Conservation (phyloP, 2,797 vertebrate genomes). For the Scleropages formosus region DNA sequence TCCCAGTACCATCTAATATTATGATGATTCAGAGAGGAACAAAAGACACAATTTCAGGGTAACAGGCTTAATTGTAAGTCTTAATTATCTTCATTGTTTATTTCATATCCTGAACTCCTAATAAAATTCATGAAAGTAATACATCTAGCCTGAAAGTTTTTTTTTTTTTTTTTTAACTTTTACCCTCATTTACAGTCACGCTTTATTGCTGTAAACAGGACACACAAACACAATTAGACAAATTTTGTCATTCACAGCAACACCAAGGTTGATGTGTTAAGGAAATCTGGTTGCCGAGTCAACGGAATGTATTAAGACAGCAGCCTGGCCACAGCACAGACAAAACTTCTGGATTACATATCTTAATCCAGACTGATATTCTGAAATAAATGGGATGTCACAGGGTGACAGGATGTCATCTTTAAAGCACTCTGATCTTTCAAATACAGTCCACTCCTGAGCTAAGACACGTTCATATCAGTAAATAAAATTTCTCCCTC, state of each 20-base stretch:
- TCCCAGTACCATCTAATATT: background rate
- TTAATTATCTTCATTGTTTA: background rate
- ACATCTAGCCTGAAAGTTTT: no score
- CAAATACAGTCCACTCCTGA: background rate
- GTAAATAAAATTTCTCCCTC: background rate
- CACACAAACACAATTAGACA: no score
- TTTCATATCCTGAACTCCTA: background rate
- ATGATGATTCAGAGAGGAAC: background rate
- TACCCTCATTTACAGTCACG: no score
- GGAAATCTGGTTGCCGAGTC: background rate
- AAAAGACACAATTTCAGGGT: background rate
- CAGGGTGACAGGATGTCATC: background rate
- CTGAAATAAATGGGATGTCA: background rate
- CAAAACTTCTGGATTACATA: background rate
- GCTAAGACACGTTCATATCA: background rate
- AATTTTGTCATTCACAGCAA: background rate
- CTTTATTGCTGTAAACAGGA: no score
- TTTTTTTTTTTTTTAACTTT: no score
- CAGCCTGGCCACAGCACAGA: background rate
- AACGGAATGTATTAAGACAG: background rate
- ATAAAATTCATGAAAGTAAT: background rate
- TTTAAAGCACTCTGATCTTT: slow-evolving; percentile 1
- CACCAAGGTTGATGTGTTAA: background rate
- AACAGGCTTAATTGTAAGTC: background rate
- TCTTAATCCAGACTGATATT: background rate